These are phyloP conservation scores for Amblyornis subalaris DNA, from an alignment of 2,113 vertebrate genomes.

Conservation along the genomic window DNA sequence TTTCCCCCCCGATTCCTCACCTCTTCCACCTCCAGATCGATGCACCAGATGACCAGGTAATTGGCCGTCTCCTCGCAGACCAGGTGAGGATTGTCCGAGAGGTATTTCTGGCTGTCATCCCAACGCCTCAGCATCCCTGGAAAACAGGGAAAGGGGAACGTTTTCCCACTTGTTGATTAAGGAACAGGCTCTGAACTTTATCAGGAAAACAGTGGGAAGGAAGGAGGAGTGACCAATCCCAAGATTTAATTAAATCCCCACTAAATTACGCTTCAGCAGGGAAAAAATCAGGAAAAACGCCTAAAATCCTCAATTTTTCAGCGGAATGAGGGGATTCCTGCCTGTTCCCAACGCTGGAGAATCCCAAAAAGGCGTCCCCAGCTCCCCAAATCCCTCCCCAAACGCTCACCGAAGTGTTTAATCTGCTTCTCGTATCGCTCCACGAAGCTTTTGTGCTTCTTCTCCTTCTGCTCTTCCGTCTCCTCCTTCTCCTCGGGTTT, in stretches of 20 bases:
- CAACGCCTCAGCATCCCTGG: constrained; percentile 91
- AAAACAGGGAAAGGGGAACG: neutral
- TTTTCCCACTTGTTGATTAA: neutral
- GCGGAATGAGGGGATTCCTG: rapidly evolving
- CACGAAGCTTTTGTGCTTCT: constrained; percentile 88
- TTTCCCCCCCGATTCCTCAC: constrained; percentile 19
- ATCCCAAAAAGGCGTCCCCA: rapidly evolving
- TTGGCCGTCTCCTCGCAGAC: constrained; percentile 95
- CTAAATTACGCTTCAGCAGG: rapidly evolving
- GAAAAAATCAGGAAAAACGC: neutral
- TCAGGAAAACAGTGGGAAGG: rapidly evolving
- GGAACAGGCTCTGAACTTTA: neutral
- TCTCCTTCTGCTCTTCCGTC: constrained; percentile 86
- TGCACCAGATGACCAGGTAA: constrained; percentile 96
- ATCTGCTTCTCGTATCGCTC: constrained; percentile 83
- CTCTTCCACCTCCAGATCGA: constrained; percentile 94
- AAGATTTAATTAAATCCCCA: rapidly evolving
- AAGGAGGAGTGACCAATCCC: neutral
- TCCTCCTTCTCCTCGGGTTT: constrained; percentile 78
- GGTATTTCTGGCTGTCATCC: constrained; percentile 94
- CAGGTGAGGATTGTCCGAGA: constrained; percentile 86
- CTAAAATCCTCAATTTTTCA: rapidly evolving
- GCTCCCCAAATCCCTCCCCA: constrained; percentile 25
- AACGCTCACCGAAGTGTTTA: constrained; percentile 83
- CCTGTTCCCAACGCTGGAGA: rapidly evolving